Base-by-base conservation (phyloP, 2,113 vertebrate genomes). In the Eurypyga helias region DNA sequence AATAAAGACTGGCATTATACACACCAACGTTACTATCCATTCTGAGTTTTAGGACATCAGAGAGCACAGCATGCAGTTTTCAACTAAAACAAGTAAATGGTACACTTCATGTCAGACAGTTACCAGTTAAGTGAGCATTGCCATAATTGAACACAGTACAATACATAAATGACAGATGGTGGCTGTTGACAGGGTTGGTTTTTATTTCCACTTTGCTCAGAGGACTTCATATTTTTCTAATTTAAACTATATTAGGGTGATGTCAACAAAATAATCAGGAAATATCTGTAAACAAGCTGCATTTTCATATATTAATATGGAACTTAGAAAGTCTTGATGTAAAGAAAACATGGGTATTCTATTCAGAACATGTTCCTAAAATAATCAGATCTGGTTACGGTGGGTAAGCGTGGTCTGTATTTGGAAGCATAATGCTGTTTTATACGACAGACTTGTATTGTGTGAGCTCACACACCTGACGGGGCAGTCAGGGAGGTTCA, bases 121-220 rank as follows among this genome's bases (percentile, higher is more conserved):
- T 92, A 29, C 17, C 87, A 88, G 79, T 86, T 88, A 96, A 88
- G 48, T 85, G 82, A 96, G 58, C 58, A 83, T 95, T 98, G 97
- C 90, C 89, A 66, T 97, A 97, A 98, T 97, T 97, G 97, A 97
- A 94, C 87, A 94, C 61, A 93, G 77, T 89, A 71, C 86, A 97
- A 95, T 78, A 76, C 61, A 94, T 60, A 93, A 93, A 94, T 83
- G 89, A 94, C 96, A 98, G 96, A 98, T 98, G 97, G 97, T 93
- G 71, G 88, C 89, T 94, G 58, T 71, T 90, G 36, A 46, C 20
- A 48, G 41, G 41, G 41, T n/a, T n/a, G 7, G 1, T 5, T 29
- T 76, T 71, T 83, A n/a, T n/a, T 43, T 17, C 75, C 51, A 36
- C n/a, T 87, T 89, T 76, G 7, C 65, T 93, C 62, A 89, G 48